phyloP scores from a whole-genome alignment of 2,113 vertebrate genomes.

The Heptranchias perlo region DNA sequence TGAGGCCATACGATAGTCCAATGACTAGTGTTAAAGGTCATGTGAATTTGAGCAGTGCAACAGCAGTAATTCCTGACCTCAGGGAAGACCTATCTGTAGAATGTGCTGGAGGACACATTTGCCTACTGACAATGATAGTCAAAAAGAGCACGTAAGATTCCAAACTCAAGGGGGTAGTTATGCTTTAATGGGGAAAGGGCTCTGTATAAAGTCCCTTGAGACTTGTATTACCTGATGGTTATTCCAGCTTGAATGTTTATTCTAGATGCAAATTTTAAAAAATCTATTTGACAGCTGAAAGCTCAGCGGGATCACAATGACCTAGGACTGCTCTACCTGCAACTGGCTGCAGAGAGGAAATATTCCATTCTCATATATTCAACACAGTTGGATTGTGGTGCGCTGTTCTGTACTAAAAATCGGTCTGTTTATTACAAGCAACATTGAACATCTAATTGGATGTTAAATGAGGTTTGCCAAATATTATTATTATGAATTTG shows the following conservation, averaged over 20 bases:
- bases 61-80: constrained; percentile 34
- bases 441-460: neutral
- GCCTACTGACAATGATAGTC: neutral
- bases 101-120: neutral
- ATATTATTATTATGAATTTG: neutral
- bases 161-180: neutral
- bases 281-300: neutral
- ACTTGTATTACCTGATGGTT: neutral
- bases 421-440: neutral
- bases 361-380: neutral
- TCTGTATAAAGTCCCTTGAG: neutral
- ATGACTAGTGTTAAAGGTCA: constrained; percentile 26
- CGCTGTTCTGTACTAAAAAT: neutral
- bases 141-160: neutral
- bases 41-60: constrained; percentile 20
- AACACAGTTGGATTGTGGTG: neutral
- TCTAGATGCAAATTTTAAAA: neutral
- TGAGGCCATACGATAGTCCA: neutral
- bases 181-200: neutral
- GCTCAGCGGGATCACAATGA: neutral
- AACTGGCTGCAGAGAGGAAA: neutral
- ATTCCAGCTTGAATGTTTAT: neutral
- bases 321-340: neutral
- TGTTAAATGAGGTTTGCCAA: neutral
- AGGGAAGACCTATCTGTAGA: neutral